Evolutionary conservation across 2,113 vertebrate genomes (phyloP).

Genomic region (Pygoscelis adeliae): DNA sequence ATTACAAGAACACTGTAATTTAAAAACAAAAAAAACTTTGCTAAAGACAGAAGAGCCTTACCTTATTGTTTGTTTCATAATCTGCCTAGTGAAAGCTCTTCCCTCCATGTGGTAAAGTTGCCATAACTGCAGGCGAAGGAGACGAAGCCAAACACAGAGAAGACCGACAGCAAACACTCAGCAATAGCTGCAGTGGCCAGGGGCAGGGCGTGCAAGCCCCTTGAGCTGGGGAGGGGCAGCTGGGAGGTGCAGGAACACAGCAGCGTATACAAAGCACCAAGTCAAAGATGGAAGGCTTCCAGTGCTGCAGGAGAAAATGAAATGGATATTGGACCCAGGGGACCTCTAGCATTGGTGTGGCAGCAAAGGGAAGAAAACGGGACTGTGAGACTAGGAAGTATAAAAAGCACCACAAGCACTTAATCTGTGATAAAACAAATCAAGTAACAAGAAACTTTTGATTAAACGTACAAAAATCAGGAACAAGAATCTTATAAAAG

Average conservation of each 20-base stretch:
- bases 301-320: not conserved
- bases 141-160: not conserved
- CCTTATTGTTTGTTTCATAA: not conserved
- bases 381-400: not conserved
- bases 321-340: not conserved
- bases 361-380: not conserved
- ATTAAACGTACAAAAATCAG: not conserved
- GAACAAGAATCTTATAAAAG: not conserved
- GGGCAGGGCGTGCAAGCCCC: not conserved
- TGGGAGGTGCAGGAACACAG: not conserved
- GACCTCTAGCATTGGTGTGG: not conserved
- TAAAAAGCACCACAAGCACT: not conserved
- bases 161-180: not conserved
- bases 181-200: fast-evolving
- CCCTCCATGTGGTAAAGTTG: not conserved
- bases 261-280: not conserved
- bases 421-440: not conserved
- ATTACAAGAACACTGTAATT: not conserved
- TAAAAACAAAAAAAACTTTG: not conserved
- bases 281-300: not conserved
- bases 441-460: not conserved
- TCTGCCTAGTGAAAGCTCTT: not conserved
- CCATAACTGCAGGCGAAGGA: not conserved
- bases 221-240: not conserved
- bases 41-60: not conserved